Conservation (phyloP, 2,888 invertebrate species). For the Lysandra bellargus region DNA sequence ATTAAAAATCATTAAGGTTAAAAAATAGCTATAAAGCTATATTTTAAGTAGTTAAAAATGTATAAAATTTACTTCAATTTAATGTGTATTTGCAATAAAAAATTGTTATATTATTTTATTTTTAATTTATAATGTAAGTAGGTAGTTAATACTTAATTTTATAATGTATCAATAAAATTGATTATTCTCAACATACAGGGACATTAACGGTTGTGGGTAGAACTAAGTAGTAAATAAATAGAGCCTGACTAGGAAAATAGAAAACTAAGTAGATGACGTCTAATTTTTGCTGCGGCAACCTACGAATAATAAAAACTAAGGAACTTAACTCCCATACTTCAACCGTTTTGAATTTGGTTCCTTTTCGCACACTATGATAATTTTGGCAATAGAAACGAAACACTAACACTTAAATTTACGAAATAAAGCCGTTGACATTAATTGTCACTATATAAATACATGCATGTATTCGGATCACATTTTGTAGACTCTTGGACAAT, state of each 20-base stretch:
- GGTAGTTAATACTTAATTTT: not conserved
- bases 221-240: conserved; percentile 28
- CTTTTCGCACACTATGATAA: too few relatives aligned
- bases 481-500: too few relatives aligned
- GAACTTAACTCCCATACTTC: too few relatives aligned
- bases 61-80: not conserved
- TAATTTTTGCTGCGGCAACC: too few relatives aligned
- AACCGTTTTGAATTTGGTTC: too few relatives aligned
- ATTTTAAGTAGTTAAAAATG: not conserved
- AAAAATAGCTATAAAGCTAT: not conserved
- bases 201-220: conserved; percentile 57
- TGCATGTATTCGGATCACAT: too few relatives aligned
- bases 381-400: too few relatives aligned
- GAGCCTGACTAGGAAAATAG: not conserved
- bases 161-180: conserved; percentile 45
- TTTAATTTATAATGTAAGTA: not conserved
- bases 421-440: too few relatives aligned
- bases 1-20: not conserved
- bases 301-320: too few relatives aligned
- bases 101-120: not conserved
- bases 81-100: not conserved
- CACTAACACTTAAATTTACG: too few relatives aligned
- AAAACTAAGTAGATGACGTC: not conserved
- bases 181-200: conserved; percentile 60
- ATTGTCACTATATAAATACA: too few relatives aligned